These are phyloP conservation scores for Falco peregrinus DNA, from an alignment of 2,797 vertebrate genomes.

Conservation along the genomic window DNA sequence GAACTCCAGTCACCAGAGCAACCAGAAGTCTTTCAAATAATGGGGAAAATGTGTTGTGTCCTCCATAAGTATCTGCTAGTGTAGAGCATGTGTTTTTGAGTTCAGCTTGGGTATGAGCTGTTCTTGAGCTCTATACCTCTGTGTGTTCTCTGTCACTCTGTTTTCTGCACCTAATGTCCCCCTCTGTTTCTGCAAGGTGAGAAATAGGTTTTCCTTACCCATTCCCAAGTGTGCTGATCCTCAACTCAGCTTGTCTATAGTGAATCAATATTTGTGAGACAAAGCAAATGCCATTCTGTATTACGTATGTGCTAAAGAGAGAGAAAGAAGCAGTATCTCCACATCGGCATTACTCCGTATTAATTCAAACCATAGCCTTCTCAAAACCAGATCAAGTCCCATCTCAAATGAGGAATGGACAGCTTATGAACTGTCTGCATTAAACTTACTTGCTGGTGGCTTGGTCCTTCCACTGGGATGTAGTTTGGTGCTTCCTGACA, in stretches of 20 bases:
- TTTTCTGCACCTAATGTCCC: not conserved
- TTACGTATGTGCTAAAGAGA: accelerated
- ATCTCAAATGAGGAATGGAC: not conserved
- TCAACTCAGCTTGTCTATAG: not conserved
- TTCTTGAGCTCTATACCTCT: not conserved
- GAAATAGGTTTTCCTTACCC: not conserved
- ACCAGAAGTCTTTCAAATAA: not conserved
- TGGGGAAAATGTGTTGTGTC: accelerated
- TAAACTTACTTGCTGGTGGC: not conserved
- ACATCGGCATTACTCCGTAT: not conserved
- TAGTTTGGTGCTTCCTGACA: not conserved
- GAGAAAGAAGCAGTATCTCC: not conserved
- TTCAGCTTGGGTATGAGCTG: not conserved
- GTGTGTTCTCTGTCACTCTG: not conserved
- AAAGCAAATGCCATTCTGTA: not conserved
- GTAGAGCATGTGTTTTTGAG: not conserved
- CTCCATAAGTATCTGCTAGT: not conserved
- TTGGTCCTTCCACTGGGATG: not conserved
- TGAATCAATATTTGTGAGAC: not conserved
- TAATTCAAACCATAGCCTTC: not conserved
- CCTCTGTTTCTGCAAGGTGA: not conserved
- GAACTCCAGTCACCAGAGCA: not conserved
- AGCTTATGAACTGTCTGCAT: not conserved
- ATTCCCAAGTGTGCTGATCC: not conserved
- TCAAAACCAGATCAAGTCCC: not conserved